Evolutionary conservation across 2,888 invertebrate species (phyloP), one percentile per base, ranked within the genome.

Genomic region (Zhuqinia jingwanae): DNA sequence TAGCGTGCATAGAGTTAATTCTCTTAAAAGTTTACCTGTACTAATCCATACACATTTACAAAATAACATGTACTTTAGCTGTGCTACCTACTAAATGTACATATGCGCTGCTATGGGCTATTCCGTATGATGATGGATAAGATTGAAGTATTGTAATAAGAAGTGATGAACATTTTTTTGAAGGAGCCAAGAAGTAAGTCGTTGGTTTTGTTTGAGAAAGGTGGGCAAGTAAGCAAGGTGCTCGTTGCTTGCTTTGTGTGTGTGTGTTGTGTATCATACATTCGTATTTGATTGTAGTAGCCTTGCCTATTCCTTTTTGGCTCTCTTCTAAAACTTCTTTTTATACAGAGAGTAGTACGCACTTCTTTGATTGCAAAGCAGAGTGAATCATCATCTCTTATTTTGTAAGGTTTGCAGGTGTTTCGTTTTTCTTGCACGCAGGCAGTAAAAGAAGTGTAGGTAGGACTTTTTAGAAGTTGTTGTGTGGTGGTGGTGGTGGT

Each of bases 331-430:
- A n/a, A n/a, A n/a, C 20, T 25, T 20, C 63, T 63, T 3, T 36
- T 15, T 68, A 22, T 22, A 15, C 22, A 25, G 70, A 70, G 53
- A 56, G 13, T 1, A 8, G 84, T 88, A 88, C 81, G 80, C 84
- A 87, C 86, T 88, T 73, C 17, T 36, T 36, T 3, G 5, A 6
- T 36, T 36, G 36, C 36, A 65, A 15, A 60, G 73, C 63, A 47
- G 76, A 76, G 63, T 87, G 88, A 88, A 88, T 88, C 88, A 88
- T 88, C 85, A n/a, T n/a, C n/a, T n/a, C n/a, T n/a, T n/a, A n/a
- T n/a, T n/a, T 68, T 20, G 73, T 15, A 27, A 73, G 53, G 17
- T 15, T 6, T 83, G 75, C 63, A 83, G 76, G 63, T 83, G 83
- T 50, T 73, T 58, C 81, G 36, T 42, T 15, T 42, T 70, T 58